Evolutionary conservation across 1,140 invertebrate genomes (phyloP), one percentile per base, ranked within the genome.

Genomic region (Atta cephalotes): DNA sequence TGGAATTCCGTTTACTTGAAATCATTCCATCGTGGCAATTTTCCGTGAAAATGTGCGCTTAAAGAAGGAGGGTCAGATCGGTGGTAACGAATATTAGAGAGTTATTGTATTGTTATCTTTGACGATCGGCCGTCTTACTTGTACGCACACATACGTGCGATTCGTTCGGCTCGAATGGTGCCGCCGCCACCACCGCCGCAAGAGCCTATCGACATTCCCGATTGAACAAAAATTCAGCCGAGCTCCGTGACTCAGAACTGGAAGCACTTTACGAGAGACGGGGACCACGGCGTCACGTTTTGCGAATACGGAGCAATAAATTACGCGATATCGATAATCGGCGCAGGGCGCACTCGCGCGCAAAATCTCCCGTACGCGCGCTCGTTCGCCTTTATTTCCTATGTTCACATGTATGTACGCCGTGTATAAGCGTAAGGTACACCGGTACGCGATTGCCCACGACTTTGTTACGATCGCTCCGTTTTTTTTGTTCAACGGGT

Each of bases 281-380:
- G 72, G 79, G 90, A 90, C 91, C 85, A 91, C 91, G 90, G 91
- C 89, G 88, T 94, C 92, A 92, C 92, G 93, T 94, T 94, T 93
- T 92, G 88, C 90, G 89, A 91, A 93, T 94, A 93, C 91, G 88
- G 91, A 92, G 93, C 91, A 93, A 94, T 95, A 95, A 95, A 95
- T 95, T 93, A 94, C 88, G 88, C 92, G 93, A 91, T 95, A 95
- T 94, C 94, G 92, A 89, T 94, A 94, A 95, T 95, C 93, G 93
- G 89, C 86, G 90, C 89, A 77, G 70, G 77, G 90, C 88, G 68
- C 88, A 88, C 85, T 62, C 81, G 90, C 86, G 86, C 88, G 72
- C 89, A 76, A 90, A 90, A 90, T 78, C 72, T 65, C 85, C 9
- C 39, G 63, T 89, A 87, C 88, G 87, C 82, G 88, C 84, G 88